These are phyloP conservation scores for Zygaena filipendulae DNA, from an alignment of 2,888 invertebrate genomes.

Conservation along the genomic window DNA sequence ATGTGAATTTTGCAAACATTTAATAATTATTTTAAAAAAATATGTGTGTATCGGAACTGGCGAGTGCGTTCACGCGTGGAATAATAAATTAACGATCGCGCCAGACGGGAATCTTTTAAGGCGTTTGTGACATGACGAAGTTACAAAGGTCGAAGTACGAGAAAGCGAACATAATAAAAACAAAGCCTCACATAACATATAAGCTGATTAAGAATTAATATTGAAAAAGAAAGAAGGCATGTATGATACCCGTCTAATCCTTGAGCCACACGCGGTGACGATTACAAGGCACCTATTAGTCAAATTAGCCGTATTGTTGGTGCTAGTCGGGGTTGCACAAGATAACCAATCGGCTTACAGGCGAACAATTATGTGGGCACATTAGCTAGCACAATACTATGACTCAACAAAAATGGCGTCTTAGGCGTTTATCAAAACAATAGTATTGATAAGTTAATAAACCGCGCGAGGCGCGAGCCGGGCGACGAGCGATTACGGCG, in stretches of 20 bases:
- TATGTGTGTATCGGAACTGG: slow-evolving; percentile 31
- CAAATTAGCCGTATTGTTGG: slow-evolving; percentile 67
- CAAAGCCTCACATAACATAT: background rate
- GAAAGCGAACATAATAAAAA: background rate
- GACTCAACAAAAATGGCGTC: slow-evolving; percentile 61
- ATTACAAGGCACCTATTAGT: slow-evolving; percentile 68
- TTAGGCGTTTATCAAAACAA: slow-evolving; percentile 65
- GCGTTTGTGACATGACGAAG: background rate
- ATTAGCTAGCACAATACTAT: slow-evolving; percentile 56
- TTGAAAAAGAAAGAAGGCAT: slow-evolving; percentile 18
- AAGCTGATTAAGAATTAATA: too few species aligned
- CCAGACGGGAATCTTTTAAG: slow-evolving; percentile 21
- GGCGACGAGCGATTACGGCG: slow-evolving; percentile 55
- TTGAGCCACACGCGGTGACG: slow-evolving; percentile 63
- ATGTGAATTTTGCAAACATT: slow-evolving; percentile 59
- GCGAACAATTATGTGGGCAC: slow-evolving; percentile 54
- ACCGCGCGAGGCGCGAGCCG: slow-evolving; percentile 40
- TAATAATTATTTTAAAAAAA: slow-evolving; percentile 50
- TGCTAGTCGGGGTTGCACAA: slow-evolving; percentile 45
- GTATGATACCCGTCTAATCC: slow-evolving; percentile 38
- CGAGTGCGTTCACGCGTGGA: slow-evolving; percentile 49
- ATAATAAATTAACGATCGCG: slow-evolving; percentile 51
- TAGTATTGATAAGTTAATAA: slow-evolving; percentile 68
- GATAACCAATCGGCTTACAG: slow-evolving; percentile 58
- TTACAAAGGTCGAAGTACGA: too few species aligned